Conservation (phyloP, 2,888 invertebrate species). For the Eledona agricola region DNA sequence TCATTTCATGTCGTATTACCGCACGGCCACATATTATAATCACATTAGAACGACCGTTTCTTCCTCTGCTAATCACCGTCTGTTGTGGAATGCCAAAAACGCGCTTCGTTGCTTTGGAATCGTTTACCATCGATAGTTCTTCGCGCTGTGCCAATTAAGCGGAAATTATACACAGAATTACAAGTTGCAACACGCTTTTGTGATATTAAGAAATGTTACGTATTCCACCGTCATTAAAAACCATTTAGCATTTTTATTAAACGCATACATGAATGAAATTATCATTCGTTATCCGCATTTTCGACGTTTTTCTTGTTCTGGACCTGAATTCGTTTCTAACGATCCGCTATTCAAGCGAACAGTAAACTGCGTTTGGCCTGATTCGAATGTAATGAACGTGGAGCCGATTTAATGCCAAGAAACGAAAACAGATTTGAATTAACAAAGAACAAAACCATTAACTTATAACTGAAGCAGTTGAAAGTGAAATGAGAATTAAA, state of each 20-base stretch:
- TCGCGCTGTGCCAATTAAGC: constrained; percentile 10
- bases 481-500: too few relatives aligned
- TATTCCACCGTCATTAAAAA: constrained; percentile 45
- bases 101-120: too few relatives aligned
- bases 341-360: too few relatives aligned
- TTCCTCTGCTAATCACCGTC: too few relatives aligned
- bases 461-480: too few relatives aligned
- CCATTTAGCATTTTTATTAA: constrained; percentile 46
- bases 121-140: not conserved
- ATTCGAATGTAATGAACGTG: too few relatives aligned
- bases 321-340: constrained; percentile 2
- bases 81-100: too few relatives aligned
- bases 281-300: constrained; percentile 37
- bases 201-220: constrained; percentile 44
- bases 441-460: too few relatives aligned
- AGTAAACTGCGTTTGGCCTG: too few relatives aligned
- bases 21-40: constrained; percentile 51
- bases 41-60: constrained; percentile 50
- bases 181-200: constrained; percentile 36
- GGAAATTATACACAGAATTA: constrained; percentile 22
- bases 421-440: too few relatives aligned
- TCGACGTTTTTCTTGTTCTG: constrained; percentile 34
- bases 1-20: constrained; percentile 52
- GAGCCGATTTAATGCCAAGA: too few relatives aligned
- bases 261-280: constrained; percentile 41